phyloP scores from a whole-genome alignment of 2,888 invertebrate species.

The Drosophila melanosoma region DNA sequence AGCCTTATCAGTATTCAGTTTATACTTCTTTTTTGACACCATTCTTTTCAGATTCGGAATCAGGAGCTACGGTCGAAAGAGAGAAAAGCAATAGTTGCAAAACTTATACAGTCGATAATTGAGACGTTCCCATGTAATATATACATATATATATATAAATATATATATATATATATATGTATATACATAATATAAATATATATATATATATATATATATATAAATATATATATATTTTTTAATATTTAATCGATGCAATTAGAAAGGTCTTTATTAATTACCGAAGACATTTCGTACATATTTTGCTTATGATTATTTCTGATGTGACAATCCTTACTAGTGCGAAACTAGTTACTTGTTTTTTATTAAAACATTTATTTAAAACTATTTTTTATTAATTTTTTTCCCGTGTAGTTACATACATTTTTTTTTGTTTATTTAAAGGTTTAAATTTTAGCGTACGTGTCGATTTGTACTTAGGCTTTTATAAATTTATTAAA shows the following conservation, averaged over 20 bases:
- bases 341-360: constrained; percentile 66
- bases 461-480: constrained; percentile 42
- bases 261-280: neutral
- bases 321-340: constrained; percentile 72
- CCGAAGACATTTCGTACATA: constrained; percentile 3
- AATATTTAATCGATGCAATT: neutral
- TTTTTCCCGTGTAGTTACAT: constrained; percentile 61
- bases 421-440: constrained; percentile 32
- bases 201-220: too few relatives aligned
- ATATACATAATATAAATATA: too few relatives aligned
- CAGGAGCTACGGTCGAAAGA: neutral
- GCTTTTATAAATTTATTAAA: constrained; percentile 56
- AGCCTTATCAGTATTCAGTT: neutral
- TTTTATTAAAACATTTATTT: constrained; percentile 41
- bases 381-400: constrained; percentile 30
- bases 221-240: too few relatives aligned
- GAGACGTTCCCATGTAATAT: neutral
- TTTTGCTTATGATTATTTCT: constrained; percentile 41
- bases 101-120: neutral
- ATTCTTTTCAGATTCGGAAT: neutral
- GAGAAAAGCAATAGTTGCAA: too few relatives aligned
- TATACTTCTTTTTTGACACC: neutral
- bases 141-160: too few relatives aligned
- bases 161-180: too few relatives aligned
- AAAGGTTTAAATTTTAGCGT: constrained; percentile 9